These are phyloP conservation scores for Ophion slaviceki DNA, from an alignment of 2,888 invertebrate species.

Conservation along the genomic window DNA sequence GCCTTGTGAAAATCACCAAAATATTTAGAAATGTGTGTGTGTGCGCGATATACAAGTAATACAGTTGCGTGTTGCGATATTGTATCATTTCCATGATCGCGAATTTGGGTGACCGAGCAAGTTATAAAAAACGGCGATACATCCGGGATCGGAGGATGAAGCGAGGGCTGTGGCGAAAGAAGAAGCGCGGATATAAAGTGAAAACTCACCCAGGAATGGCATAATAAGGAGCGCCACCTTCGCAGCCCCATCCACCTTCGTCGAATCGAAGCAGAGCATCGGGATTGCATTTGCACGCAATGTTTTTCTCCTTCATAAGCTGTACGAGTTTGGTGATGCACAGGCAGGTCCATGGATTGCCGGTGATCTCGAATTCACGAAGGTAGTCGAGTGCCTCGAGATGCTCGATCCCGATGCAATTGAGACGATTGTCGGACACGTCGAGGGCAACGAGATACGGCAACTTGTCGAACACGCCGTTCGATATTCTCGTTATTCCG, in stretches of 20 bases:
- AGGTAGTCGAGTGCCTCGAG: constrained; percentile 68
- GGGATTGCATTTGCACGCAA: constrained; percentile 70
- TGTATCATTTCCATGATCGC: too few relatives aligned
- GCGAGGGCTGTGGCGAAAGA: too few relatives aligned
- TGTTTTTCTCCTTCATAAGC: constrained; percentile 67
- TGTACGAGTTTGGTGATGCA: constrained; percentile 71
- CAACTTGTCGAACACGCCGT: constrained; percentile 71
- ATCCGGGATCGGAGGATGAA: background rate
- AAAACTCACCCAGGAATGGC: constrained; percentile 14
- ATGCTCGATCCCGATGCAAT: constrained; percentile 75
- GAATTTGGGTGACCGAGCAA: too few relatives aligned
- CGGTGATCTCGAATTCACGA: constrained; percentile 65
- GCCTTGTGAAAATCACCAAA: too few relatives aligned
- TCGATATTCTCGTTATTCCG: constrained; percentile 72
- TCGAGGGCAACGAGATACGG: constrained; percentile 69
- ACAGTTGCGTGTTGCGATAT: too few relatives aligned
- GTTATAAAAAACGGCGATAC: background rate
- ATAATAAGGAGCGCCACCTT: constrained; percentile 3
- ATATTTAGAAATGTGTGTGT: too few relatives aligned
- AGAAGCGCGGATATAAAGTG: background rate
- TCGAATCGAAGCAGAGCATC: constrained; percentile 44
- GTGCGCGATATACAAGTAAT: too few relatives aligned
- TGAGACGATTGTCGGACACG: constrained; percentile 73
- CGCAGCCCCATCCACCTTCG: constrained; percentile 59
- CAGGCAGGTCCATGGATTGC: constrained; percentile 77